Percentiles rank a stretch among this genome's conserved stretches.
phyloP scores from a whole-genome alignment of 2,113 vertebrate genomes.

The Nyctibius bracteatus region DNA sequence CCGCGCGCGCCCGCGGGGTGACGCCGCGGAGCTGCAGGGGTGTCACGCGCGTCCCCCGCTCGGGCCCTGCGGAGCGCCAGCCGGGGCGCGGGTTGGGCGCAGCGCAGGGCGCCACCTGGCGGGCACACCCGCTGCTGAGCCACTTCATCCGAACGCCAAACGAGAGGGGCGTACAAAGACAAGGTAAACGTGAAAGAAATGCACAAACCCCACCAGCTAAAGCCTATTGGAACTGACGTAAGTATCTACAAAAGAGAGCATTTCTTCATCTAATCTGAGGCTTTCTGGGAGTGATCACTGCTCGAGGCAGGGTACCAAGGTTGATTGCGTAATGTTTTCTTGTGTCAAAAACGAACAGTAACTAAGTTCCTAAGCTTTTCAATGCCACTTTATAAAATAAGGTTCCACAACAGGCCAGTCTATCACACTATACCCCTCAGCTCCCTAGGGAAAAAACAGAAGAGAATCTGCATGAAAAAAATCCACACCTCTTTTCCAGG shows the following conservation, averaged over 20 bases:
- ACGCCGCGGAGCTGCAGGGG: too few relatives aligned
- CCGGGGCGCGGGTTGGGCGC: too few relatives aligned
- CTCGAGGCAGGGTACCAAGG: background rate
- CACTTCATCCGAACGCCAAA: background rate
- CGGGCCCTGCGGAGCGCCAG: too few relatives aligned
- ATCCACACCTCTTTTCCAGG: background rate
- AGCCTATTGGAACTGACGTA: background rate
- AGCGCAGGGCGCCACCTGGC: slow-evolving; percentile 76
- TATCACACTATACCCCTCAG: background rate
- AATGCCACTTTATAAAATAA: background rate
- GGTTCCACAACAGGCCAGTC: background rate
- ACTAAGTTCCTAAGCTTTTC: background rate
- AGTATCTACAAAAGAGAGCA: background rate
- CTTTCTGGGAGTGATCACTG: background rate
- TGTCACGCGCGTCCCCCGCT: too few relatives aligned
- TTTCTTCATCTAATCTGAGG: background rate
- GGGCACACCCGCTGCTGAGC: slow-evolving; percentile 67
- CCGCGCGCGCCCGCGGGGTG: too few relatives aligned
- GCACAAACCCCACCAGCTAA: background rate
- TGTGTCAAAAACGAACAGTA: background rate
- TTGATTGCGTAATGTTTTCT: background rate
- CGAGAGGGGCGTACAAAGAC: background rate
- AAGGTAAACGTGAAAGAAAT: background rate
- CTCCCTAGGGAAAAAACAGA: background rate
- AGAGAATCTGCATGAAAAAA: background rate